Evolutionary conservation across 2,888 invertebrate species (phyloP), one percentile per base, ranked within the genome.

Genomic region (Calameuta filiformis): DNA sequence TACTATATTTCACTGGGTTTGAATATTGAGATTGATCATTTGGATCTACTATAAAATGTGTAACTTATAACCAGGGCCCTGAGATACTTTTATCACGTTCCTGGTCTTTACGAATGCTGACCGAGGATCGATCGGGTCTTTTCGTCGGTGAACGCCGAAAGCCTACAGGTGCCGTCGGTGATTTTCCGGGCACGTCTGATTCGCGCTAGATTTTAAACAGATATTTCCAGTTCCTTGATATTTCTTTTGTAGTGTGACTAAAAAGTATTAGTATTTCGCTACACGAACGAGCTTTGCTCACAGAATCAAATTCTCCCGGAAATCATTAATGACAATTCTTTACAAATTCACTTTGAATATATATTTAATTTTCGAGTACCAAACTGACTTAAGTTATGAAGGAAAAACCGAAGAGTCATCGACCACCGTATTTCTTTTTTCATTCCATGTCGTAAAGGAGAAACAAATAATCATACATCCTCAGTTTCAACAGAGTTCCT

Each of bases 61-160:
- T 56, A 56, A 56, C 23, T 56, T 23, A 9, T 23, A 56, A 56
- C 23, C 56, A 6, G 23, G 56, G 56, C 56, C 23, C 23, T 56
- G 1, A 0, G 9, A 56, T 23, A 6, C 9, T 56, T 23, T 2
- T 15, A 31, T 37, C 23, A 79, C 80, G 78, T 73, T 76, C 76
- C 73, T 83, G 79, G 56, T 35, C 33, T 77, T 74, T 92, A 92
- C 68, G 92, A 92, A 84, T 91, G 76, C 79, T 76, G 75, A 34
- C 82, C 82, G 83, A 87, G 80, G 79, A 84, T 85, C 83, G 85
- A 88, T 88, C 86, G 87, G 84, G 79, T 83, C 81, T 85, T 83
- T 87, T 83, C 85, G 86, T 78, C 73, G 71, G 79, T 80, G 75
- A 78, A 75, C 81, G 79, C 73, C 77, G 77, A 81, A 82, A 82